Evolutionary conservation across 1,140 invertebrate genomes (phyloP).

Genomic region (Globodera rostochiensis): DNA sequence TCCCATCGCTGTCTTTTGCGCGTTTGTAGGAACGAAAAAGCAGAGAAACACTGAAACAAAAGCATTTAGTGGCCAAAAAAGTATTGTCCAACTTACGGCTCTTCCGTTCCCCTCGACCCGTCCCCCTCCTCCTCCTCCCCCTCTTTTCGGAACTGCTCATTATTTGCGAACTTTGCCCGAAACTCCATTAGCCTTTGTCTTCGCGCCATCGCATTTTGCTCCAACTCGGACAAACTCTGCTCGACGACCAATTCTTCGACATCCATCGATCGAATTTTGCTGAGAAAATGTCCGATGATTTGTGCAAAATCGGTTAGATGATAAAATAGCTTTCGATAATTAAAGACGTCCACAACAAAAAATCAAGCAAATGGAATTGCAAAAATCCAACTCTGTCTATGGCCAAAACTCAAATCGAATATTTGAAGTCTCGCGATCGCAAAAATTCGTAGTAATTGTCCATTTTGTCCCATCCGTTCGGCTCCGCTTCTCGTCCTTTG

Average conservation of each 20-base stretch:
- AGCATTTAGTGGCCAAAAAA: background rate
- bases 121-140: slow-evolving; percentile 12
- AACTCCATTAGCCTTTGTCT: slow-evolving; percentile 40
- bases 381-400: slow-evolving; percentile 29
- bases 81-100: background rate
- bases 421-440: slow-evolving; percentile 58
- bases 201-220: slow-evolving; percentile 47
- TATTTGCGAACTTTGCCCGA: slow-evolving; percentile 13
- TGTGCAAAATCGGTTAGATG: slow-evolving; percentile 7
- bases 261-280: slow-evolving; percentile 35
- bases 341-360: slow-evolving; percentile 18
- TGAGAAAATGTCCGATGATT: too few relatives aligned
- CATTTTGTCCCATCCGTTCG: slow-evolving; percentile 64
- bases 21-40: slow-evolving; percentile 49
- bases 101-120: background rate
- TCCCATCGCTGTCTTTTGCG: slow-evolving; percentile 3
- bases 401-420: slow-evolving; percentile 54
- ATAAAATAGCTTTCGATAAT: background rate
- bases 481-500: slow-evolving; percentile 36
- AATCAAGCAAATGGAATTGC: slow-evolving; percentile 22
- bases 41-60: slow-evolving; percentile 23
- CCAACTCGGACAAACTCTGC: slow-evolving; percentile 46
- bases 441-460: slow-evolving; percentile 60
- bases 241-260: slow-evolving; percentile 40
- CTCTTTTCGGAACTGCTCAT: background rate